Evolutionary conservation across 2,797 vertebrate genomes (phyloP).

Genomic region (Gallirallus australis): DNA sequence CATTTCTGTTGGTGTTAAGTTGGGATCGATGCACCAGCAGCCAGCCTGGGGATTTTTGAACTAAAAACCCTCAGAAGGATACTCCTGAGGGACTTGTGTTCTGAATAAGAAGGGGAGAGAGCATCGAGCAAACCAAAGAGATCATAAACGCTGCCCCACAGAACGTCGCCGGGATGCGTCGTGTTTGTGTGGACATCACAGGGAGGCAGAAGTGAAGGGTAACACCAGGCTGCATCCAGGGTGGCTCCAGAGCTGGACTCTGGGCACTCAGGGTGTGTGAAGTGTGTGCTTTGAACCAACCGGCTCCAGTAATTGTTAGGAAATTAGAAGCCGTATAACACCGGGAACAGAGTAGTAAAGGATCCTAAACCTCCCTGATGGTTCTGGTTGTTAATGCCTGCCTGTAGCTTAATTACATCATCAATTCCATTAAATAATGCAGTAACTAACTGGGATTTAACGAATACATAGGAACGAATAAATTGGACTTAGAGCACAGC

Average conservation of each 20-base stretch:
- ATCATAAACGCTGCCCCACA: rapidly evolving
- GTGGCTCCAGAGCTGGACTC: too few species aligned
- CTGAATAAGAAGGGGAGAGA: background rate
- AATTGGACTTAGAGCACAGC: background rate
- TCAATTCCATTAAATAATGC: conserved; percentile 10
- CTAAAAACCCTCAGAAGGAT: too few species aligned
- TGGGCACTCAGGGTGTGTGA: rapidly evolving
- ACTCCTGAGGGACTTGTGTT: background rate
- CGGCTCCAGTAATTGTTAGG: background rate
- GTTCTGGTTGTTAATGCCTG: conserved; percentile 28
- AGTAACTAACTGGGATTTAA: conserved; percentile 29
- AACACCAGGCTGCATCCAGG: rapidly evolving
- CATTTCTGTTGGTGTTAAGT: rapidly evolving
- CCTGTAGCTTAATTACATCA: conserved; percentile 29
- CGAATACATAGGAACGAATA: conserved; percentile 31
- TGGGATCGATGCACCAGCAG: rapidly evolving
- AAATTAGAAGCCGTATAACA: conserved; percentile 1
- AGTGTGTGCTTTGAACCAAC: background rate
- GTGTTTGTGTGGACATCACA: rapidly evolving
- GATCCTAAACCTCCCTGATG: conserved; percentile 14
- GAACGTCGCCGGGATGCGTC: rapidly evolving
- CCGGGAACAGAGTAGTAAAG: background rate
- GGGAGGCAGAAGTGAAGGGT: background rate
- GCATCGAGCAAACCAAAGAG: background rate
- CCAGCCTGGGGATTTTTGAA: rapidly evolving